Evolutionary conservation across 2,888 invertebrate genomes (phyloP), one percentile per base, ranked within the genome.

Genomic region (Reticulitermes lucifugus): DNA sequence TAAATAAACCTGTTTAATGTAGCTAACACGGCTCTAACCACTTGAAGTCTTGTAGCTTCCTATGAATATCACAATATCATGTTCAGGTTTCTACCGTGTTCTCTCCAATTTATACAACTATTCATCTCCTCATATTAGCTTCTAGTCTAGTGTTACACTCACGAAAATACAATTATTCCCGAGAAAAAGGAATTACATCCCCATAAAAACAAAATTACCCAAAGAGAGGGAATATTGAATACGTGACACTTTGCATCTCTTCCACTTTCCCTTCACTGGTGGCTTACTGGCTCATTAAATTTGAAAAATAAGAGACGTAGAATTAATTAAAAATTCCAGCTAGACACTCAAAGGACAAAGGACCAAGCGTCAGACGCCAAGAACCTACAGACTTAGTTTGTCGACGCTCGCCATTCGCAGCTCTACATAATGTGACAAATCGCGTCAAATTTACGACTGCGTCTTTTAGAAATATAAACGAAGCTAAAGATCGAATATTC

Each of bases 261-360:
- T 46, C 29, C 73, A 7, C 6, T 0, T 35, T 73, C 7, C 29
- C 25, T 41, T 73, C 73, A 41, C 71, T 73, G 21, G 41, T 73
- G 35, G 29, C 35, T 29, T 35, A 35, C 41, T 35, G 18, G 73
- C 73, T 73, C 73, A 73, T 73, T 73, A 73, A 12, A 41, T 73
- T 73, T 73, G 14, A 41, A 35, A 29, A 73, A 35, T 9, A 41
- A 41, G 6, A 73, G 41, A 35, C 35, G 73, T 41, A 21, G 73
- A 73, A 41, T 73, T 73, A 73, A 73, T 73, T 73, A 73, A 73
- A 73, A 73, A 73, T 73, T 73, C 73, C 73, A 41, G 10, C 14
- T 29, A 73, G 73, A 41, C 25, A 35, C 29, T 18, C 14, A 25
- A 70, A 70, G 70, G 70, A 29, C n/a, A 70, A 70, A 70, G 25